phyloP scores from a whole-genome alignment of 2,888 invertebrate species.

The Mystacides longicornis region DNA sequence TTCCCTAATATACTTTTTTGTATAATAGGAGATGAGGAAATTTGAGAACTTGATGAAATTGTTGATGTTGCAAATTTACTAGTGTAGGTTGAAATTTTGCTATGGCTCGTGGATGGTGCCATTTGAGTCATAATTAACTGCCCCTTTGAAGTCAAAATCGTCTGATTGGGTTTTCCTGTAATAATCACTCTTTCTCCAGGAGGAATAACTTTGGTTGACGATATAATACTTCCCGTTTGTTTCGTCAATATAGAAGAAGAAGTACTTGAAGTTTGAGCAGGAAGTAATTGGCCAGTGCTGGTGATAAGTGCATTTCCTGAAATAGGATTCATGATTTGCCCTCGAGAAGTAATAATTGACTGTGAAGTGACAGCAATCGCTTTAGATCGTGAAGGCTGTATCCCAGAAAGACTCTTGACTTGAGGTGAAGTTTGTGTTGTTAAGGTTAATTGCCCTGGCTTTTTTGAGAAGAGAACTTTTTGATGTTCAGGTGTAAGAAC shows the following conservation, averaged over 20 bases:
- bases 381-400: neutral
- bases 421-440: constrained; percentile 12
- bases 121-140: constrained; percentile 39
- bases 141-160: constrained; percentile 34
- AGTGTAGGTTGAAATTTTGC: constrained; percentile 14
- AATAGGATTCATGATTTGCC: constrained; percentile 28
- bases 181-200: constrained; percentile 35
- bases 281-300: constrained; percentile 16
- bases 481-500: constrained; percentile 55
- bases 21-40: neutral
- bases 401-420: neutral
- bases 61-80: constrained; percentile 5
- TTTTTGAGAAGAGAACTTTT: constrained; percentile 51
- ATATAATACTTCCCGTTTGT: constrained; percentile 34
- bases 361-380: constrained; percentile 27
- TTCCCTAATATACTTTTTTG: constrained; percentile 6
- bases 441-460: constrained; percentile 21
- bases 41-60: neutral
- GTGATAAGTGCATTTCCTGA: constrained; percentile 24
- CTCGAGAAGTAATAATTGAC: constrained; percentile 25
- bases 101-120: constrained; percentile 29
- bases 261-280: constrained; percentile 15
- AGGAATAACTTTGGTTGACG: constrained; percentile 28
- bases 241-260: constrained; percentile 35
- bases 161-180: constrained; percentile 38